Conservation (phyloP, 2,113 vertebrate species). For the Taxidea taxus region DNA sequence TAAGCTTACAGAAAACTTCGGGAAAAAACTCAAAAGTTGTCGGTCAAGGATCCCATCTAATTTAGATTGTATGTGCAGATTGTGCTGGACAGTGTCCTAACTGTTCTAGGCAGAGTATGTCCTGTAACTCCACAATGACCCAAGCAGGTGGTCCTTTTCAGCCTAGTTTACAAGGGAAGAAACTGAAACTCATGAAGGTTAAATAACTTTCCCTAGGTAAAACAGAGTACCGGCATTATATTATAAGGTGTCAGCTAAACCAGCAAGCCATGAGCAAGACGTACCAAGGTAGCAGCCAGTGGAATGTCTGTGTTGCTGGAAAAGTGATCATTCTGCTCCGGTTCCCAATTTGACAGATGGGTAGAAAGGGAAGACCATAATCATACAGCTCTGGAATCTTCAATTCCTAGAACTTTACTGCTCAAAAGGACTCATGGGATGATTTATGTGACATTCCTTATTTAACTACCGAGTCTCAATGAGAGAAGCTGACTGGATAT, state of each 20-base stretch:
- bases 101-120: not conserved
- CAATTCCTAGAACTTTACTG: not conserved
- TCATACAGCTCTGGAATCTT: not conserved
- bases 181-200: not conserved
- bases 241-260: not conserved
- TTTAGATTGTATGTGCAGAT: not conserved
- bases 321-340: not conserved
- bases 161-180: not conserved
- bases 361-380: not conserved
- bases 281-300: not conserved
- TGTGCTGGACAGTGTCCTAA: not conserved
- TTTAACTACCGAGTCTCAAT: not conserved
- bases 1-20: not conserved
- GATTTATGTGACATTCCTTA: not conserved
- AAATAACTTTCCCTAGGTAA: not conserved
- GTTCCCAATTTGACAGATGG: not conserved
- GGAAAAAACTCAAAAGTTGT: not conserved
- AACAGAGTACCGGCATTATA: not conserved
- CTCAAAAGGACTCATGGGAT: not conserved
- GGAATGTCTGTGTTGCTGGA: not conserved
- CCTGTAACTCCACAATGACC: not conserved
- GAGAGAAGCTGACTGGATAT: not conserved
- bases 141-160: not conserved
- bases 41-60: not conserved
- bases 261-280: not conserved